Percentiles rank a stretch among this genome's conserved stretches.
Conservation (phyloP, 2,888 invertebrate species). For the Thalpophila matura region DNA sequence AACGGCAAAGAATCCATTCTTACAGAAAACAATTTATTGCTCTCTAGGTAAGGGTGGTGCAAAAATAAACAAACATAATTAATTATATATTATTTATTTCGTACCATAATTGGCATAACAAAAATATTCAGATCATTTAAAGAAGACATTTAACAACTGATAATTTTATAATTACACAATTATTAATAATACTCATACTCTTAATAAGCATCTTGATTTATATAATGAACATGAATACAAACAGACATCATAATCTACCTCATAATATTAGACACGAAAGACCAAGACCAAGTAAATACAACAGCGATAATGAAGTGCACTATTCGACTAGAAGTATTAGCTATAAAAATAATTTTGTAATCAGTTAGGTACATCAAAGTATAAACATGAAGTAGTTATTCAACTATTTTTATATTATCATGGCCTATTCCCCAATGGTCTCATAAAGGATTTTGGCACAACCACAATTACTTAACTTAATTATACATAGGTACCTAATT, state of each 20-base stretch:
- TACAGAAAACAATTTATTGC: no score
- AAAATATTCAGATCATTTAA: slow-evolving; percentile 87
- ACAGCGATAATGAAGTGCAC: slow-evolving; percentile 43
- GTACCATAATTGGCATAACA: slow-evolving; percentile 84
- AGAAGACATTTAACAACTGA: slow-evolving; percentile 70
- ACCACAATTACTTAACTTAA: slow-evolving; percentile 17
- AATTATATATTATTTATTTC: slow-evolving; percentile 74
- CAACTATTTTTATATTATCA: neutral
- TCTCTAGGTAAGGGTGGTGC: neutral
- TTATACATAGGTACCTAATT: slow-evolving; percentile 6
- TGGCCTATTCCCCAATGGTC: slow-evolving; percentile 19
- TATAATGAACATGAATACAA: slow-evolving; percentile 51
- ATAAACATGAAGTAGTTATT: slow-evolving; percentile 5
- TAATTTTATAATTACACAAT: slow-evolving; percentile 63
- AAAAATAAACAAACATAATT: slow-evolving; percentile 33
- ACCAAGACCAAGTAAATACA: slow-evolving; percentile 35
- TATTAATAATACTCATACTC: slow-evolving; percentile 62
- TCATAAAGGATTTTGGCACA: slow-evolving; percentile 39
- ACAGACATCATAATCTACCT: slow-evolving; percentile 43
- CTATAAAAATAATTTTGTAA: slow-evolving; percentile 39
- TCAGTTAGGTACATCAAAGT: slow-evolving; percentile 17
- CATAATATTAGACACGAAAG: slow-evolving; percentile 47
- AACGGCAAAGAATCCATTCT: no score
- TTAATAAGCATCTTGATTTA: slow-evolving; percentile 59
- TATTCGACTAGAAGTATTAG: slow-evolving; percentile 61